Base-by-base conservation (phyloP, 2,888 invertebrate genomes). In the Gari tellinella region DNA sequence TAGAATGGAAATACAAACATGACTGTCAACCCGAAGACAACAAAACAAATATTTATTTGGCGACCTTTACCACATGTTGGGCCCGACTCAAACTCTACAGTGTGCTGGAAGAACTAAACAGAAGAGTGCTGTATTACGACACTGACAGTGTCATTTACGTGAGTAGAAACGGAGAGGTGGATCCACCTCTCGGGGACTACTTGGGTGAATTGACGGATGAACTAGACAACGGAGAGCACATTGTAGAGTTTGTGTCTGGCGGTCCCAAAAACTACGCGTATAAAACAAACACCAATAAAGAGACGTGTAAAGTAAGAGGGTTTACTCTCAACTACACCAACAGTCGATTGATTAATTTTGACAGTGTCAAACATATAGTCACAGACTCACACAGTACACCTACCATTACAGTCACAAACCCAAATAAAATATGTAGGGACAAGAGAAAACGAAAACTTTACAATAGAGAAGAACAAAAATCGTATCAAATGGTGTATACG, bases 371-470 rank as follows among this genome's bases (percentile, higher is more conserved):
- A 62, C 7, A 15, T 19, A 40, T 65, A 14, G 65, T 74, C 17
- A 56, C 56, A 21, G 40, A 65, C 5, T 23, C 43, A 0, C 31
- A 63, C n/a, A 4, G 48, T 8, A 8, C 14, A 4, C 14, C 17
- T 21, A 55, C 10, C 15, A 67, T 76, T 17, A 55, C 41, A 1
- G 40, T 62, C 12, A 66, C 56, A 17, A 75, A 75, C 52, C 68
- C 68, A 19, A 40, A 38, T 19, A 81, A 81, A 64, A 79, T 79
- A 37, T 67, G 46, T 12, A 60, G 80, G 37, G 61, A 95, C 87
- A 95, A 95, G 92, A 96, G 96, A 72, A 94, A 94, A 87, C 94
- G 66, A 31, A 66, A 65, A 57, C 31, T 97, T 73, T 95, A 95
- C 92, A 96, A 96, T 91, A 94, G 94, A 40, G 37, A 48, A 52